Evolutionary conservation across 2,888 invertebrate species (phyloP).

Genomic region (Cistogaster globosa): DNA sequence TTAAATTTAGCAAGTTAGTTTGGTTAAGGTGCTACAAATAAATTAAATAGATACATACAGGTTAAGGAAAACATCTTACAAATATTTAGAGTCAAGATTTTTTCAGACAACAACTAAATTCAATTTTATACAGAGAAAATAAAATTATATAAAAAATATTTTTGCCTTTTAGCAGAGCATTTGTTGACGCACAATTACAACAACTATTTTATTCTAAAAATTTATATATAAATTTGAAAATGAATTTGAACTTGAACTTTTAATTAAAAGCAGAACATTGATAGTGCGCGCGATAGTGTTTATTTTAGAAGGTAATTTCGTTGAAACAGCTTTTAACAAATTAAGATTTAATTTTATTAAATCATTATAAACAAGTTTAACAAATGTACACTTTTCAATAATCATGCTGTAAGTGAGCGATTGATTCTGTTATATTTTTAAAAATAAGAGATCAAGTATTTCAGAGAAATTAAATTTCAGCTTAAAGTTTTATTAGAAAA

Average conservation of each 20-base stretch:
- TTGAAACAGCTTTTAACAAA: background rate
- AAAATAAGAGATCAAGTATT: too few species aligned
- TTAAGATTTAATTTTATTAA: background rate
- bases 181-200: conserved; percentile 20
- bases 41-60: too few species aligned
- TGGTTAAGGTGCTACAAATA: too few species aligned
- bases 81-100: background rate
- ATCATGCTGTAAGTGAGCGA: too few species aligned
- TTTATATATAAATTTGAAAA: conserved; percentile 9
- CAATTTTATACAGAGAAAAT: conserved; percentile 22
- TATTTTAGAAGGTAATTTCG: background rate
- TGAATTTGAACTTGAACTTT: conserved; percentile 60
- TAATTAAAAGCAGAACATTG: background rate
- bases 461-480: too few species aligned
- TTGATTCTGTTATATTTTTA: too few species aligned
- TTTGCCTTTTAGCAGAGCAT: too few species aligned
- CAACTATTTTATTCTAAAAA: conserved; percentile 1
- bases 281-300: background rate
- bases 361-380: too few species aligned
- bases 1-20: background rate
- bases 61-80: too few species aligned
- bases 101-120: conserved; percentile 2
- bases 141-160: background rate
- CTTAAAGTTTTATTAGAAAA: too few species aligned
- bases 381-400: too few species aligned